A percentile compares a stretch with the other conserved stretches of the same genome.
Conservation (phyloP, 2,888 invertebrate species). For the Drosophila yooni region DNA sequence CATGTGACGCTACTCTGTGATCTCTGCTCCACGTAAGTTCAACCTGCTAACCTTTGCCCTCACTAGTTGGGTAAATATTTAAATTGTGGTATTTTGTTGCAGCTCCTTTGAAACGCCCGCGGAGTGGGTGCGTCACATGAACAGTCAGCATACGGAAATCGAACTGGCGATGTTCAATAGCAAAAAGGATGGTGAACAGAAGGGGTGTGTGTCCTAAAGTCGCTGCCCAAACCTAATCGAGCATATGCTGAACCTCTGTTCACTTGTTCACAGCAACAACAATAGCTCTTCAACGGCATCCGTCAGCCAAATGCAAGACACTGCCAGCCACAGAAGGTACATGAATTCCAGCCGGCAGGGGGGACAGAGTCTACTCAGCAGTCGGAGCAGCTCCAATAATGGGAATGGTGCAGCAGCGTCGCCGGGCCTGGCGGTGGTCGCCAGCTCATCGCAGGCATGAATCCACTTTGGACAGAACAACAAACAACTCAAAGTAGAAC, state of each 20-base stretch:
- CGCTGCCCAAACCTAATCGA: slow-evolving; percentile 23
- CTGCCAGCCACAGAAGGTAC: slow-evolving; percentile 33
- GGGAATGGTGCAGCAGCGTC: slow-evolving; percentile 39
- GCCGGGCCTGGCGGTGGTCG: slow-evolving; percentile 25
- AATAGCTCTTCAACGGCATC: slow-evolving; percentile 23
- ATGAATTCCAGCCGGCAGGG: slow-evolving; percentile 28
- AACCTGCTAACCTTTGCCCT: accelerated
- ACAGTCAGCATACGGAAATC: slow-evolving; percentile 92
- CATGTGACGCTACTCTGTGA: slow-evolving; percentile 92
- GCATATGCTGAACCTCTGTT: slow-evolving; percentile 66
- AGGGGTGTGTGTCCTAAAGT: slow-evolving; percentile 88
- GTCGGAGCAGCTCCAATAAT: slow-evolving; percentile 34
- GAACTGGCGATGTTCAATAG: slow-evolving; percentile 89
- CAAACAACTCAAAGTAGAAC: slow-evolving; percentile 20
- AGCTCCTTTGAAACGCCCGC: slow-evolving; percentile 90
- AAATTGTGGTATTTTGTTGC: slow-evolving; percentile 4
- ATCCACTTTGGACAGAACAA: slow-evolving; percentile 13
- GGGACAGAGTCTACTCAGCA: slow-evolving; percentile 32
- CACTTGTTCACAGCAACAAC: slow-evolving; percentile 62
- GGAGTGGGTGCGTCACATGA: slow-evolving; percentile 95
- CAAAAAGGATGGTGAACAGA: slow-evolving; percentile 82
- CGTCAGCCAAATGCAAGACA: slow-evolving; percentile 39
- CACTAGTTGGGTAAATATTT: background rate
- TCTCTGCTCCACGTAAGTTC: slow-evolving; percentile 89
- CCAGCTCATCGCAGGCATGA: slow-evolving; percentile 52